Evolutionary conservation across 2,797 vertebrate species (phyloP).

Genomic region (Pitangus sulphuratus): DNA sequence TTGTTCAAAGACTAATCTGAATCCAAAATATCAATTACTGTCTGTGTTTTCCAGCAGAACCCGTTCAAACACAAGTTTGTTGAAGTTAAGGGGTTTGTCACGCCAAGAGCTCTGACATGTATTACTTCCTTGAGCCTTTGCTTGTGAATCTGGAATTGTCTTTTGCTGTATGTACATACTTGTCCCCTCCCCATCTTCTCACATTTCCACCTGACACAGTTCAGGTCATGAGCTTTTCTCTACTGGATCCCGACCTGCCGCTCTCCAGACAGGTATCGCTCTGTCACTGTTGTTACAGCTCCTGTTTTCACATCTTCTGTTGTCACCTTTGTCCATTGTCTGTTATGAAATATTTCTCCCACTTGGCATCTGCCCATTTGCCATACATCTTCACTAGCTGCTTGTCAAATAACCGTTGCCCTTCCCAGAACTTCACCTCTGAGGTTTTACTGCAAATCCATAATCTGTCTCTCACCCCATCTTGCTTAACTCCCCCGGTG

Average conservation of each 20-base stretch:
- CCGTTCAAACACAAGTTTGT: neutral
- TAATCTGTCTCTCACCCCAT: no score
- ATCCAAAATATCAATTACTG: neutral
- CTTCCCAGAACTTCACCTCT: neutral
- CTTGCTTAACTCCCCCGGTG: neutral
- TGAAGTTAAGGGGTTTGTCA: neutral
- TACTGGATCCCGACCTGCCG: neutral
- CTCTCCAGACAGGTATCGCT: fast-evolving
- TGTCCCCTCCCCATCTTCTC: neutral
- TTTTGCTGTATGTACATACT: neutral
- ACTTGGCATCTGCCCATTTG: neutral
- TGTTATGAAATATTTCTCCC: neutral
- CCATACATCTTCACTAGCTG: neutral
- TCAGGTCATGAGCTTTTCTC: neutral
- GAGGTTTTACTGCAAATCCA: neutral
- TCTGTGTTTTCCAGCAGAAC: neutral
- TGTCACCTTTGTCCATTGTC: neutral
- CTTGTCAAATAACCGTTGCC: neutral
- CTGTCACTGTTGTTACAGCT: neutral
- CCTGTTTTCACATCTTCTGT: neutral
- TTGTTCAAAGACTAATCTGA: neutral
- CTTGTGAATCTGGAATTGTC: neutral
- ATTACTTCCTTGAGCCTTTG: neutral
- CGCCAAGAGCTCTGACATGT: neutral
- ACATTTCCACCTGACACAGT: neutral